These are phyloP conservation scores for Phymatocera aterrima DNA, from an alignment of 2,888 invertebrate species.

Conservation along the genomic window DNA sequence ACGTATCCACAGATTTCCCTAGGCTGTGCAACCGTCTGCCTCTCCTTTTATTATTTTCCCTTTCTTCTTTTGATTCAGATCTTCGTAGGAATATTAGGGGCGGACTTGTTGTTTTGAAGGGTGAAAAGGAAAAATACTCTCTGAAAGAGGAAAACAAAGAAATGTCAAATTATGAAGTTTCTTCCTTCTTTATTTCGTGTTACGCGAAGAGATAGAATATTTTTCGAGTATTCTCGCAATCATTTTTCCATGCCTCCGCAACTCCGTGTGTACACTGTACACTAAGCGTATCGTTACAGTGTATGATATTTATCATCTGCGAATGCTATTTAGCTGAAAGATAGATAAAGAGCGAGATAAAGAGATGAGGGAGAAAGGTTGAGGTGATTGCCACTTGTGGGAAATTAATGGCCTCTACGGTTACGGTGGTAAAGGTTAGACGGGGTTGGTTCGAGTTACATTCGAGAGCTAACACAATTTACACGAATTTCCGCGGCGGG, in stretches of 20 bases:
- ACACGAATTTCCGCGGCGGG: conserved; percentile 26
- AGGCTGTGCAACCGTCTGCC: too few relatives aligned
- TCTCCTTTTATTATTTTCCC: too few relatives aligned
- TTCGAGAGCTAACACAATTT: conserved; percentile 38
- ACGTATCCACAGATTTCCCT: too few relatives aligned
- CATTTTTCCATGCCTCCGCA: neutral
- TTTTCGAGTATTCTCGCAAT: neutral
- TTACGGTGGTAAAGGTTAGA: conserved; percentile 17
- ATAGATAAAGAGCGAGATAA: neutral
- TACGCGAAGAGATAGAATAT: neutral
- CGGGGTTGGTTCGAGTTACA: conserved; percentile 27
- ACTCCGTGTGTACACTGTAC: neutral
- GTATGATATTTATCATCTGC: too few relatives aligned
- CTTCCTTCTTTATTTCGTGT: neutral
- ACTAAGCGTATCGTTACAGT: neutral
- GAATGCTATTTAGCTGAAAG: neutral
- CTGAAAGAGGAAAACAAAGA: neutral
- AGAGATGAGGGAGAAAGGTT: neutral
- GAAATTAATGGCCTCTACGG: conserved; percentile 31
- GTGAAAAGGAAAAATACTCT: neutral
- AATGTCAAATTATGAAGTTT: neutral
- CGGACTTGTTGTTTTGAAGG: too few relatives aligned
- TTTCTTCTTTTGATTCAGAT: too few relatives aligned
- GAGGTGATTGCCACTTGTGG: conserved; percentile 32
- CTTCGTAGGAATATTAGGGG: too few relatives aligned